Conservation (phyloP, 1,140 invertebrate species). For the Antheraea mylitta region DNA sequence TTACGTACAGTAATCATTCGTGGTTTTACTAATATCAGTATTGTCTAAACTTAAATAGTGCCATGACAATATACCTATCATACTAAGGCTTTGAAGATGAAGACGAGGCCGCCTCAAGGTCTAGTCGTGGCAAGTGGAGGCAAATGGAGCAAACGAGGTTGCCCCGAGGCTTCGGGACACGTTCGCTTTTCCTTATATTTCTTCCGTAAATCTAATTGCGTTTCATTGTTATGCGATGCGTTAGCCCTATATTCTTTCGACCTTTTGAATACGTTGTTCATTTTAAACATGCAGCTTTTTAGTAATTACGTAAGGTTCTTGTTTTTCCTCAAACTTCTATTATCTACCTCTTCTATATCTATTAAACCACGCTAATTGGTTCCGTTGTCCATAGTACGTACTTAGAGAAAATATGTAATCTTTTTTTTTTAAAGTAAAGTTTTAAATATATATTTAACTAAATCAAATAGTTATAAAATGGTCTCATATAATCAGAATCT, state of each 20-base stretch:
- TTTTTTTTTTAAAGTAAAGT: no score
- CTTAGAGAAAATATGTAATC: not conserved
- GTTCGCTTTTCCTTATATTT: constrained; percentile 41
- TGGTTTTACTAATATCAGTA: not conserved
- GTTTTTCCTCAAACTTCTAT: constrained; percentile 7
- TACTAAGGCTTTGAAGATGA: constrained; percentile 10
- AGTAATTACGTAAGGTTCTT: not conserved
- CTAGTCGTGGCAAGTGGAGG: constrained; percentile 30
- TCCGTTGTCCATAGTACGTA: not conserved
- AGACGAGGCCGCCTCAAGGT: constrained; percentile 37
- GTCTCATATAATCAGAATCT: no score
- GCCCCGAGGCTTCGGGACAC: constrained; percentile 27
- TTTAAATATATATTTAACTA: not conserved
- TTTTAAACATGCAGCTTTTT: constrained; percentile 15
- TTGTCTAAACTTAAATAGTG: not conserved
- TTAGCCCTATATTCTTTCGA: constrained; percentile 19
- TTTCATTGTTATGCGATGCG: constrained; percentile 27
- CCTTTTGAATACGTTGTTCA: constrained; percentile 20
- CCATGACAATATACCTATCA: not conserved
- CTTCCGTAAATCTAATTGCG: constrained; percentile 32
- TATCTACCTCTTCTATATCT: not conserved
- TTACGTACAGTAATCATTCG: not conserved
- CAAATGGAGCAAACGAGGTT: constrained; percentile 34
- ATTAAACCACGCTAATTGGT: not conserved
- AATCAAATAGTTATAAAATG: no score